Conservation (phyloP, 2,888 invertebrate genomes). For the Steinernema scapterisci region DNA sequence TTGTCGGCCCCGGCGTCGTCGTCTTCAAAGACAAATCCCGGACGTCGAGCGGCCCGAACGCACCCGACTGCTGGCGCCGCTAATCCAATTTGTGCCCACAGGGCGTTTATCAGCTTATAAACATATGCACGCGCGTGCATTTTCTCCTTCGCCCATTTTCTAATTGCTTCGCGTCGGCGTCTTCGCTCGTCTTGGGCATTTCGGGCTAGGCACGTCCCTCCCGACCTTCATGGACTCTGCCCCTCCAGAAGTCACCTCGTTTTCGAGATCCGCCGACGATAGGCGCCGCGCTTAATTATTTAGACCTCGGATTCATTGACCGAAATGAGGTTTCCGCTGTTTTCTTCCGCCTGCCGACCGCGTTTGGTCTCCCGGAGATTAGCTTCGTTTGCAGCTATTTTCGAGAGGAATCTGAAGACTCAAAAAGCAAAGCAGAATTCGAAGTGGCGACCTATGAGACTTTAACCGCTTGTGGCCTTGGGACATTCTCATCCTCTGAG, state of each 20-base stretch:
- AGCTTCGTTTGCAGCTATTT: slow-evolving; percentile 15
- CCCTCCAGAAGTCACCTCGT: background rate
- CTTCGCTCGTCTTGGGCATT: background rate
- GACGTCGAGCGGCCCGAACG: background rate
- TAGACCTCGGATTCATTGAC: background rate
- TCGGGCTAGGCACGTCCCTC: slow-evolving; percentile 6
- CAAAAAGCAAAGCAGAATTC: too few relatives aligned
- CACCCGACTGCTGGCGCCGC: background rate
- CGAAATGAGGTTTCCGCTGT: background rate
- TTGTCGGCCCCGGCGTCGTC: background rate
- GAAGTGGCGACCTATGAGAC: too few relatives aligned
- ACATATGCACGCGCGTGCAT: slow-evolving; percentile 32
- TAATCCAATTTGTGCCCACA: slow-evolving; percentile 29
- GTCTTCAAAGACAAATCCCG: background rate
- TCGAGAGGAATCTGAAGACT: too few relatives aligned
- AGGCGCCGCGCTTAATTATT: slow-evolving; percentile 12
- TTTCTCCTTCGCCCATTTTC: slow-evolving; percentile 14
- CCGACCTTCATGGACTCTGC: background rate
- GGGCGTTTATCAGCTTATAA: slow-evolving; percentile 33
- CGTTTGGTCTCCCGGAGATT: background rate
- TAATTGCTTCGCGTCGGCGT: slow-evolving; percentile 30
- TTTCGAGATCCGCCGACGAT: background rate
- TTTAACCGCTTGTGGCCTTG: too few relatives aligned
- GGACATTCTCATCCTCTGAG: too few relatives aligned
- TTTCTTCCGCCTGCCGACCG: background rate